phyloP scores from a whole-genome alignment of 2,113 vertebrate species.

The Crypturellus undulatus region DNA sequence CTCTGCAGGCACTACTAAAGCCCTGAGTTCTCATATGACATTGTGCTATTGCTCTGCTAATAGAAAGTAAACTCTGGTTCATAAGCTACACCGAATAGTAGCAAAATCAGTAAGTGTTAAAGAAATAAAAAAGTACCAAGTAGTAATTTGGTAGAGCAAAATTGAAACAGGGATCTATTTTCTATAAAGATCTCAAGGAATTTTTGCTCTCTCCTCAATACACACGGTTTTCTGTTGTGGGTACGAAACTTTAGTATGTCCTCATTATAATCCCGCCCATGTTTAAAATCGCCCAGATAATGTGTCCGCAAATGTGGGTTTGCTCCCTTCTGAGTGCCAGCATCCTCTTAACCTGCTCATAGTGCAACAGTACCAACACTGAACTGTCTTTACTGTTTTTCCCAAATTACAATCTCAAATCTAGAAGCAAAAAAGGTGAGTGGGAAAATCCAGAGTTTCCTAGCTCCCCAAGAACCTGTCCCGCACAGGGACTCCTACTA shows the following conservation, averaged over 20 bases:
- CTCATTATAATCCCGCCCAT: neutral
- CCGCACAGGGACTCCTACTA: neutral
- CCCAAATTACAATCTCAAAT: neutral
- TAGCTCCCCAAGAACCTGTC: neutral
- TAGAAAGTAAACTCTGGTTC: slow-evolving; percentile 11
- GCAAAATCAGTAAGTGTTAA: neutral
- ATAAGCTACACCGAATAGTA: neutral
- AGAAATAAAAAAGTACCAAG: neutral
- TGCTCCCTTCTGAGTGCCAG: neutral
- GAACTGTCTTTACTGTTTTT: neutral
- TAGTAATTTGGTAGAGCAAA: neutral
- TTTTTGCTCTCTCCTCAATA: neutral
- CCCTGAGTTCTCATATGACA: neutral
- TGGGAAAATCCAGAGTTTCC: neutral
- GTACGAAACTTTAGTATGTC: neutral
- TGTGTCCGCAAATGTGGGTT: neutral
- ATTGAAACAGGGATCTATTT: slow-evolving; percentile 26
- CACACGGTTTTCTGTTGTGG: neutral
- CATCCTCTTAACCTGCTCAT: neutral
- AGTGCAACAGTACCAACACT: neutral
- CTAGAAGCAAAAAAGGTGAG: neutral
- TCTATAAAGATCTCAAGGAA: neutral
- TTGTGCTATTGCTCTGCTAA: neutral
- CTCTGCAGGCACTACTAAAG: neutral
- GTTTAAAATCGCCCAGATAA: neutral